Percentiles rank a stretch among this genome's conserved stretches.
phyloP scores from a whole-genome alignment of 2,888 invertebrate species.

The Ischnura elegans region DNA sequence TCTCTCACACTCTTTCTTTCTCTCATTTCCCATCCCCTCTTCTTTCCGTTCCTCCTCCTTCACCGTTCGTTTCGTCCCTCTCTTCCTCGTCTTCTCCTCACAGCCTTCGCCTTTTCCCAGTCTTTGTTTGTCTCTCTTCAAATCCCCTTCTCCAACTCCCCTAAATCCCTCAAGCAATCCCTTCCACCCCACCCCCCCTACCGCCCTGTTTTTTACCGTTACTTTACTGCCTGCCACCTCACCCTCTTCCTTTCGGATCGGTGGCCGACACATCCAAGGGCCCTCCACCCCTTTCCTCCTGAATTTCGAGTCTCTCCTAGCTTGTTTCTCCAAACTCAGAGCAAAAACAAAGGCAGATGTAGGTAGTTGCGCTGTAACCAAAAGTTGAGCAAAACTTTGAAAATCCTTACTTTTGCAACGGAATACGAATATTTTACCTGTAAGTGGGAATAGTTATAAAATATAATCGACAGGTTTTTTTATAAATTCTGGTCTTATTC shows the following conservation, averaged over 20 bases:
- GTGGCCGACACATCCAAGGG: background rate
- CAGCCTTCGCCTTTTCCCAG: background rate
- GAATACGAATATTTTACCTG: too few relatives aligned
- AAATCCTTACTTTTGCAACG: too few relatives aligned
- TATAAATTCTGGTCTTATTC: too few relatives aligned
- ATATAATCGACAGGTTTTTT: too few relatives aligned
- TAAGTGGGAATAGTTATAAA: too few relatives aligned
- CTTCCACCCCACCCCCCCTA: background rate
- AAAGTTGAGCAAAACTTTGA: too few relatives aligned
- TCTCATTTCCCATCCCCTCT: background rate
- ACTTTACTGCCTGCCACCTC: background rate
- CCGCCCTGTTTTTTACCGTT: background rate
- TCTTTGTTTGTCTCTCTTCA: background rate
- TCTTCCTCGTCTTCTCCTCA: background rate
- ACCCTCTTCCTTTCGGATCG: background rate
- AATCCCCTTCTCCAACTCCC: background rate
- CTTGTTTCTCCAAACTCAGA: too few relatives aligned
- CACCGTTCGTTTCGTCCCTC: background rate
- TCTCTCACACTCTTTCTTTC: background rate
- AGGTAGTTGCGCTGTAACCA: too few relatives aligned
- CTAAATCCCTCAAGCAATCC: background rate
- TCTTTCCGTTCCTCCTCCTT: background rate
- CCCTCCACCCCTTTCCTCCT: too few relatives aligned
- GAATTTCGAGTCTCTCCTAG: constrained; percentile 22
- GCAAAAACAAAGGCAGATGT: too few relatives aligned